Conservation (phyloP, 2,797 vertebrate species). For the Phrynocephalus forsythii region DNA sequence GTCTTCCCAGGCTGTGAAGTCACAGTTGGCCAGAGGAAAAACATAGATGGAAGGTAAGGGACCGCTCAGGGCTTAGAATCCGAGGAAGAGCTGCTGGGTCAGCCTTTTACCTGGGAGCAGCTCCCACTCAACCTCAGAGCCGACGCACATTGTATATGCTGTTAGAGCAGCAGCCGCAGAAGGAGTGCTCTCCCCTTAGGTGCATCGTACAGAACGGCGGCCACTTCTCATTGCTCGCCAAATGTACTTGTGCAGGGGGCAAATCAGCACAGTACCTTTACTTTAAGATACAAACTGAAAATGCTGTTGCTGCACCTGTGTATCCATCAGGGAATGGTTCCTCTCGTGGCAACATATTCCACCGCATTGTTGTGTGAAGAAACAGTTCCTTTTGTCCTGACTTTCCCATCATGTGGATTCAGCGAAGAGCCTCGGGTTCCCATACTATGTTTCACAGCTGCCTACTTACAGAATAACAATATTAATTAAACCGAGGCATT, state of each 20-base stretch:
- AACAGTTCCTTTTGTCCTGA: too few species aligned
- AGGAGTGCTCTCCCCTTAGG: not conserved
- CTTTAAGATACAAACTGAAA: not conserved
- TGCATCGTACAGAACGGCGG: not conserved
- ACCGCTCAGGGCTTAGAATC: not conserved
- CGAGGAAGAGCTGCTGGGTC: too few species aligned
- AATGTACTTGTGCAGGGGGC: not conserved
- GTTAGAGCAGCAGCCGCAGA: not conserved
- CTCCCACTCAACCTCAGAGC: not conserved
- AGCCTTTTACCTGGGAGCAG: not conserved
- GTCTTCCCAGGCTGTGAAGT: slow-evolving; percentile 86
- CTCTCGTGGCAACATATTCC: too few species aligned
- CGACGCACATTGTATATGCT: not conserved
- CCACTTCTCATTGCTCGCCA: not conserved
- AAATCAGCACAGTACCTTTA: not conserved
- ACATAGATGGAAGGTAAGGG: slow-evolving; percentile 77
- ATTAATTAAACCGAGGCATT: too few species aligned
- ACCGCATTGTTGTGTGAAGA: too few species aligned
- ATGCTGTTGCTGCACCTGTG: not conserved
- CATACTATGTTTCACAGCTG: too few species aligned
- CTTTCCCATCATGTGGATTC: too few species aligned
- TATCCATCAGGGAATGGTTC: not conserved
- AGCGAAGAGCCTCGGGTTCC: too few species aligned
- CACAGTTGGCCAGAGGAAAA: slow-evolving; percentile 79
- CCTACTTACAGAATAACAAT: too few species aligned